A percentile compares a stretch with the other conserved stretches of the same genome.
These are phyloP conservation scores for Hemaris fuciformis DNA, from an alignment of 2,888 invertebrate genomes.

Conservation along the genomic window DNA sequence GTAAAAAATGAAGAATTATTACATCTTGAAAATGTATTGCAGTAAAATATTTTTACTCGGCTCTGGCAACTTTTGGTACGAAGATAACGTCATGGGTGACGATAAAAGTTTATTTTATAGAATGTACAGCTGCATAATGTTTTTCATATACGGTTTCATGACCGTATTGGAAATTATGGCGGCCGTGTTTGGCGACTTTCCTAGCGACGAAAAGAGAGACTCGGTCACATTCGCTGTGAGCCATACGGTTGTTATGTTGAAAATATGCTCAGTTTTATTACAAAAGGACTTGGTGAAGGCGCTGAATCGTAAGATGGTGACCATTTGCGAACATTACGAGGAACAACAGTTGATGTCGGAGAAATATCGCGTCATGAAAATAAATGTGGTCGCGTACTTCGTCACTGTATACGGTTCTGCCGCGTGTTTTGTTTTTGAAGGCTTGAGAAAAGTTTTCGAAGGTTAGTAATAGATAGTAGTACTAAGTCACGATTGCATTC, in stretches of 20 bases:
- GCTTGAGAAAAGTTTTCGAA: conserved; percentile 51
- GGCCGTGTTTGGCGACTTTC: conserved; percentile 55
- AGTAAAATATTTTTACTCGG: conserved; percentile 55
- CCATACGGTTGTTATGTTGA: conserved; percentile 64
- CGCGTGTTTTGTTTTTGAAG: conserved; percentile 60
- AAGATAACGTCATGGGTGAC: conserved; percentile 49
- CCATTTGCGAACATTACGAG: conserved; percentile 55
- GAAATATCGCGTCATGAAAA: conserved; percentile 60
- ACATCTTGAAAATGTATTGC: conserved; percentile 54
- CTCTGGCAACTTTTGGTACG: conserved; percentile 69
- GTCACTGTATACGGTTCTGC: conserved; percentile 50
- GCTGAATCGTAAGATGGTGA: conserved; percentile 54
- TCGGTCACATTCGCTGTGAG: conserved; percentile 63
- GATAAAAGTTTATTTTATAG: conserved; percentile 53
- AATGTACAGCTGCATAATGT: conserved; percentile 40
- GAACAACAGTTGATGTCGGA: conserved; percentile 44
- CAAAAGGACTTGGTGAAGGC: conserved; percentile 53
- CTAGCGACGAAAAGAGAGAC: conserved; percentile 66
- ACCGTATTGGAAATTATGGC: conserved; percentile 67
- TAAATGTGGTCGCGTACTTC: conserved; percentile 56
- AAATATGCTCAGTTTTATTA: conserved; percentile 52
- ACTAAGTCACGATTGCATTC: background rate
- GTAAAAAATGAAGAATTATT: conserved; percentile 56
- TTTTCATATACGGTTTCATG: conserved; percentile 52
- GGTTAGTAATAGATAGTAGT: conserved; percentile 45